Evolutionary conservation across 2,888 invertebrate species (phyloP).

Genomic region (Polyploca ridens): DNA sequence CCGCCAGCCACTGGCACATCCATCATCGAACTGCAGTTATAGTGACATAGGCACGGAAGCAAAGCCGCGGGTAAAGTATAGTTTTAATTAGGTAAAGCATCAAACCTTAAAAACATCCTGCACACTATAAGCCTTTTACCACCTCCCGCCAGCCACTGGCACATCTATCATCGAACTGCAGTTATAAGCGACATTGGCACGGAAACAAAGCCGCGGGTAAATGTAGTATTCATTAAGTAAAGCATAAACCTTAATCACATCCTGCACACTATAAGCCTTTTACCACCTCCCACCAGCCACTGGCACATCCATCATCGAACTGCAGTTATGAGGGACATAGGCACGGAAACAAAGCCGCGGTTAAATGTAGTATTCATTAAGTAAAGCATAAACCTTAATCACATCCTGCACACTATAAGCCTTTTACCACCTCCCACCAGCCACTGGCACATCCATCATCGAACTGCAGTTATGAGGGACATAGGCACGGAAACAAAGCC

Average conservation of each 20-base stretch:
- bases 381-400: constrained; percentile 64
- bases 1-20: constrained; percentile 56
- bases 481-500: too few relatives aligned
- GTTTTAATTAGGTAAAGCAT: not conserved
- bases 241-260: constrained; percentile 78
- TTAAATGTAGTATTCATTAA: not conserved
- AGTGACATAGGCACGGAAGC: too few relatives aligned
- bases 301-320: constrained; percentile 54
- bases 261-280: constrained; percentile 81
- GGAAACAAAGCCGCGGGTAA: too few relatives aligned
- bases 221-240: not conserved
- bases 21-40: constrained; percentile 45
- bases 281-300: constrained; percentile 78
- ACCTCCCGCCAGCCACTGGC: constrained; percentile 64
- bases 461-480: constrained; percentile 28
- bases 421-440: constrained; percentile 82
- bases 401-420: constrained; percentile 82
- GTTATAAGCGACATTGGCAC: too few relatives aligned
- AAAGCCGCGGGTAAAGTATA: not conserved
- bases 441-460: constrained; percentile 58
- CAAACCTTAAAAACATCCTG: constrained; percentile 82
- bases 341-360: too few relatives aligned
- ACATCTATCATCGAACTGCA: constrained; percentile 52
- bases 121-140: constrained; percentile 84
- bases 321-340: constrained; percentile 23